Evolutionary conservation across 2,113 vertebrate species (phyloP).

Genomic region (Grallaria varia): DNA sequence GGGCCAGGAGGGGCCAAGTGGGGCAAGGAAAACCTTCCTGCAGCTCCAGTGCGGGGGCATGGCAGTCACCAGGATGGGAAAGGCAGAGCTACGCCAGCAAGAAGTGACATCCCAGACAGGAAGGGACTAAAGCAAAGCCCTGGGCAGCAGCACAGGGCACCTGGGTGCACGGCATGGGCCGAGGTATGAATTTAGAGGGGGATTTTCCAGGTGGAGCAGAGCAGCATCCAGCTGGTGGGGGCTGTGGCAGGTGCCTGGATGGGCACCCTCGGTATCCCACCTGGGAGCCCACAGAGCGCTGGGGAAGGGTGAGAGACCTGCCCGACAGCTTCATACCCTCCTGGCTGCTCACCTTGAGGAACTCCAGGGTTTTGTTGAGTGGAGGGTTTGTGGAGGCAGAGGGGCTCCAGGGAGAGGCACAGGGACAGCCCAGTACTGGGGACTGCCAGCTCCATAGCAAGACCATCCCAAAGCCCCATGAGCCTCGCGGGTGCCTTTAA

Average conservation of each 20-base stretch:
- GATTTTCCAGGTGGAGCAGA: not conserved
- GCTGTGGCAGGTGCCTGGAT: not conserved
- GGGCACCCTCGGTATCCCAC: not conserved
- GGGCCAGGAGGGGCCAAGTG: accelerated
- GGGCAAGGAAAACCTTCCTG: not conserved
- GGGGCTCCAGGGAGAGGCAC: not conserved
- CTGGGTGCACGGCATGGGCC: accelerated
- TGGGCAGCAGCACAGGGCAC: accelerated
- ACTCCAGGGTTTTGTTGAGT: not conserved
- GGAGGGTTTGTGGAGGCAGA: not conserved
- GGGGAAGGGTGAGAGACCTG: not conserved
- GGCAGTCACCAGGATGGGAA: accelerated
- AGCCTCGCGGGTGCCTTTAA: not conserved
- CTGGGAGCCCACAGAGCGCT: accelerated
- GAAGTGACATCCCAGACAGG: not conserved
- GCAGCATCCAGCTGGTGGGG: not conserved
- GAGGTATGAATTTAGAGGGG: not conserved
- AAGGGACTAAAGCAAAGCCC: not conserved
- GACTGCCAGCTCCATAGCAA: accelerated
- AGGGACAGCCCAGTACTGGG: accelerated
- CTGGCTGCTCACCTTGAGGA: not conserved
- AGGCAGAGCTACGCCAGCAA: not conserved
- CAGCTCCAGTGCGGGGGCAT: accelerated
- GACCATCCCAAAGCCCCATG: not conserved
- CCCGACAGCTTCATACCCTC: not conserved